Evolutionary conservation across 92 coral and sea anemone genomes (phyloP), one percentile per base, ranked within the genome.

Genomic region (Epizoanthus stellaris): DNA sequence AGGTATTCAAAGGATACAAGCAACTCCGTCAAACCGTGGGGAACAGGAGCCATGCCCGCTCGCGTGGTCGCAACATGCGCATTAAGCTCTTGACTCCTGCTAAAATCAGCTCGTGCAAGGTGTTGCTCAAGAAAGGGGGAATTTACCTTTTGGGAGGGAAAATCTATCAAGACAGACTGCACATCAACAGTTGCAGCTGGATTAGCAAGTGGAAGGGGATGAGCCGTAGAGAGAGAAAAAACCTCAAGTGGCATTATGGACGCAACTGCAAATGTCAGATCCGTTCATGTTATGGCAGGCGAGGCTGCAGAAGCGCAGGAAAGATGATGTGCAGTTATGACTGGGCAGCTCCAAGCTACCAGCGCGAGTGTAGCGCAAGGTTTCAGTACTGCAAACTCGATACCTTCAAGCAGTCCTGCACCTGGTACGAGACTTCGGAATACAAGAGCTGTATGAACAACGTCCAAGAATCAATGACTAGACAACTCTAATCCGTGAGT

Each of bases 111-210:
- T 84, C 95, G 1, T 97, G 99, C 65, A 63, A 91, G 43, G 93
- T 96, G 30, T 76, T 83, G 43, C 85, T 97, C 16, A 85, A 82
- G 12, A 90, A 84, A 43, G 89, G 87, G 7, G 82, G 84, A 20
- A 89, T 95, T 20, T 97, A 97, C 80, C 93, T 97, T 38, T 73
- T 97, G 20, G 86, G 95, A 70, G 99, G 99, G 12, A 91, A 92
- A 64, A 89, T 95, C 12, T 85, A 85, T 15, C 89, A 92, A 30
- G 86, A 89, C 20, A 91, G 81, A 66, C 93, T 97, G 47, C 88
- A 93, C 62, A 76, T 93, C 39, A 91, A 96, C 13, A 88, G 88
- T 7, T 97, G 99, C 67, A 89, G 91, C 61, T 97, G 95, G 92
- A 75, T 90, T 69, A 86, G 80, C 47, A 95, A 85, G 68, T 97